Evolutionary conservation across 2,797 vertebrate genomes (phyloP), one percentile per base, ranked within the genome.

Genomic region (Glossophaga mutica): DNA sequence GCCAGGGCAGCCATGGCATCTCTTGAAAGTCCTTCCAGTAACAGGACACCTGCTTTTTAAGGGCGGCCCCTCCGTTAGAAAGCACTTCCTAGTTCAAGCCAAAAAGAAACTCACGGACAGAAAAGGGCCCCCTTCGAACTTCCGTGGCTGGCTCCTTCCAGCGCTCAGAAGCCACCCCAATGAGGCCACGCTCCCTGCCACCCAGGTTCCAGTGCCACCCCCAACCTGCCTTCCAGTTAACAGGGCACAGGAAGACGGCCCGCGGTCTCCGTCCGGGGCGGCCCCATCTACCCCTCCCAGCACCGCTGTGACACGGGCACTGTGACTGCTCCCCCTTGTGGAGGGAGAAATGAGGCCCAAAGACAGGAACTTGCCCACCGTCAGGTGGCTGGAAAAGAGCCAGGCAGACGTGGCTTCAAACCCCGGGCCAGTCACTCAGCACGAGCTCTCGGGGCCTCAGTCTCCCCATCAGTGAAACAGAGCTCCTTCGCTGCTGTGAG

Each of bases 111-210:
- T 5, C 29, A 9, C 26, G 29, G 29, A 48, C 42, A 9, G n/a
- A 62, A 18, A 29, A 52, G 14, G 1, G 32, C 4, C 12, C 6
- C 44, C 71, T 19, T 24, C 9, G 24, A 22, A 29, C 29, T 5
- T 42, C 42, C 18, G 11, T 34, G 19, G 0, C 26, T 59, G 15
- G 77, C 26, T 2, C 68, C 59, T 68, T 18, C n/a, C 4, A n/a
- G 34, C 29, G 42, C 22, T 18, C 0, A 0, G 44, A 52, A 39
- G 55, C 65, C 1, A 0, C 55, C 48, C 6, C 7, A 2, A n/a
- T 8, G 19, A 32, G 9, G 1, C 18, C 32, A 19, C 1, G 2
- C 7, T 32, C 65, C 42, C 0, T 2, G 50, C 68, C n/a, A 32
- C 82, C n/a, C 82, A 29, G 18, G 57, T 6, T 16, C 15, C 15